These are phyloP conservation scores for Agriotes lineatus DNA, from an alignment of 2,888 invertebrate species.

Conservation along the genomic window DNA sequence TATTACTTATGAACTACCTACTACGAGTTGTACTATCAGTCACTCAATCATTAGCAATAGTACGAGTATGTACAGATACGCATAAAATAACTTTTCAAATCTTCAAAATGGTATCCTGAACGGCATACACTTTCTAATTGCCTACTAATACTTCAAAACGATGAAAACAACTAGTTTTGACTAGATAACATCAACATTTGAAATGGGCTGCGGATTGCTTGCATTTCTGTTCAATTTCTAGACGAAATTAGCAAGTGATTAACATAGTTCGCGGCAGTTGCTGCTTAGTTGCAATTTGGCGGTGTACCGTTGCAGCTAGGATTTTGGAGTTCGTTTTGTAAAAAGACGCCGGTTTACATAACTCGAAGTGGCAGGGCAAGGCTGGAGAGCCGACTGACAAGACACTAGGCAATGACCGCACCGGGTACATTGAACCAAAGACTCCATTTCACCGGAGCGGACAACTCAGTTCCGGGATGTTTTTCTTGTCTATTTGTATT, in stretches of 20 bases:
- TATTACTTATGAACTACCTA: too few relatives aligned
- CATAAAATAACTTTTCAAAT: too few relatives aligned
- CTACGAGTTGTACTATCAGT: too few relatives aligned
- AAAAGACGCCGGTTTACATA: conserved; percentile 45
- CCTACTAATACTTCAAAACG: not conserved
- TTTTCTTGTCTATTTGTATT: conserved; percentile 40
- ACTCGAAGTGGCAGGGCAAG: conserved; percentile 50
- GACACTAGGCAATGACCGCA: conserved; percentile 63
- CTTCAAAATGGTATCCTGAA: too few relatives aligned
- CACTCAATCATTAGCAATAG: too few relatives aligned
- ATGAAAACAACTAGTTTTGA: not conserved
- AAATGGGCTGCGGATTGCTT: too few relatives aligned
- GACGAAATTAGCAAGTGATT: conserved; percentile 25
- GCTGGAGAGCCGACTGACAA: conserved; percentile 56
- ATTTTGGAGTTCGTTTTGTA: conserved; percentile 44
- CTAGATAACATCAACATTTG: not conserved
- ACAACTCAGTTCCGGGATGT: conserved; percentile 59
- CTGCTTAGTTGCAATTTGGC: conserved; percentile 37
- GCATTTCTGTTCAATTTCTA: too few relatives aligned
- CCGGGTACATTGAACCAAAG: conserved; percentile 60
- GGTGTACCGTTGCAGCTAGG: conserved; percentile 36
- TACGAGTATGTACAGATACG: too few relatives aligned
- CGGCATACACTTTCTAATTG: too few relatives aligned
- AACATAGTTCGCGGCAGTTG: conserved; percentile 25
- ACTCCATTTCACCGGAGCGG: conserved; percentile 61